Base-by-base conservation (phyloP, 2,888 invertebrate genomes). In the Agriopis aurantiaria region DNA sequence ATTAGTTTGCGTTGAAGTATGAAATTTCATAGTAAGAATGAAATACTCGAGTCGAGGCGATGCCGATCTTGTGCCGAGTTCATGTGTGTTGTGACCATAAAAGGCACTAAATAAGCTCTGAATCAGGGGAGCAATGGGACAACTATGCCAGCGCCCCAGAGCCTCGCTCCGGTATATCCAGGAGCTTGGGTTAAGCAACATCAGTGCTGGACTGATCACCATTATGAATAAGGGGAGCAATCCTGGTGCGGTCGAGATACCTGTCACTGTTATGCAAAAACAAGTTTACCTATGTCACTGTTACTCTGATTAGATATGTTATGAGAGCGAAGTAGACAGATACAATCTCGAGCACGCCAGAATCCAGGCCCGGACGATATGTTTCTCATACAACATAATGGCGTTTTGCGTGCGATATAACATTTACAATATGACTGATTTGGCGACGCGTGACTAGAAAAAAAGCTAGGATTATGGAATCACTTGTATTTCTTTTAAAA, bases 361-460 rank as follows among this genome's bases (percentile, higher is more conserved):
- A 57, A 43, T 17, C 43, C 1, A 57, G 55, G 11, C 56, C 43
- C 56, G 6, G 17, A 17, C 8, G 43, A 43, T 11, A 43, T 10
- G 6, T 11, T 45, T 56, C 49, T 45, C 43, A 52, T 52, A 67
- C 43, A 49, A 55, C 12, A 53, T 62, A 52, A 46, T 61, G 58
- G 49, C 61, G 17, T 53, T n/a, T 62, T 52, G 60, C 64, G 65
- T 72, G 69, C 53, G 64, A 49, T 65, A 14, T 53, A 66, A 77
- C 73, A 71, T 74, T 72, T 69, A 66, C 56, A 67, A 75, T 69
- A 75, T 79, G 78, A 82, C 79, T 80, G 73, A 75, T 82, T 82
- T 81, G 82, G 79, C 78, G 80, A 76, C 61, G 77, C 74, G 83
- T 87, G 88, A 88, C 88, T 88, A 88, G 87, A 87, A 14, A 87